A percentile compares a stretch with the other conserved stretches of the same genome.
Conservation (phyloP, 2,797 vertebrate genomes). For the Rhinella marina region DNA sequence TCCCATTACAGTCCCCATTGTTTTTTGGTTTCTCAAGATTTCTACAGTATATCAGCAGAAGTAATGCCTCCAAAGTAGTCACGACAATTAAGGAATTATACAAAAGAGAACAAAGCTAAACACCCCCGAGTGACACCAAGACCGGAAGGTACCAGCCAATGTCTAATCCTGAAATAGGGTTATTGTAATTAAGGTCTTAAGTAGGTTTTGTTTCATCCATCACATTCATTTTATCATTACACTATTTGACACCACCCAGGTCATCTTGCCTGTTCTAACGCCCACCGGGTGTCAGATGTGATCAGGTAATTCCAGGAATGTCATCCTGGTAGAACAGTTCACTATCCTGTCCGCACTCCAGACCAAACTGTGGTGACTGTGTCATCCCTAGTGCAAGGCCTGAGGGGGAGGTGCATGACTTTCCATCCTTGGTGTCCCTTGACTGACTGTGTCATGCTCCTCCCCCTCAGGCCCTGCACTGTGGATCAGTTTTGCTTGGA, state of each 20-base stretch:
- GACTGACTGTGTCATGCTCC: too few relatives aligned
- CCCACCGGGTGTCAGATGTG: neutral
- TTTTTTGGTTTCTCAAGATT: too few relatives aligned
- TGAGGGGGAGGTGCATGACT: too few relatives aligned
- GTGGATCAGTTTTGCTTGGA: too few relatives aligned
- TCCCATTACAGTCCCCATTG: neutral
- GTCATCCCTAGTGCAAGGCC: too few relatives aligned
- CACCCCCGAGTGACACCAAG: neutral
- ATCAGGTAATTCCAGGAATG: neutral
- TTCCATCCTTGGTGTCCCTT: too few relatives aligned
- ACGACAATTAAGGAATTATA: conserved; percentile 14
- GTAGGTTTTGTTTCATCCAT: conserved; percentile 1
- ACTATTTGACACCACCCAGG: conserved; percentile 12
- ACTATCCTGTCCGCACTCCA: neutral
- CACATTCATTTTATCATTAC: neutral
- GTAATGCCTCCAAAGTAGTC: neutral
- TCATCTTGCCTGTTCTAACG: conserved; percentile 12
- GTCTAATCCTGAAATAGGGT: conserved; percentile 13
- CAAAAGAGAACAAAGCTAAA: neutral
- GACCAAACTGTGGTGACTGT: too few relatives aligned
- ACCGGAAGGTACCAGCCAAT: neutral
- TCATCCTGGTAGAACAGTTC: neutral
- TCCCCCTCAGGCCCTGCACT: too few relatives aligned
- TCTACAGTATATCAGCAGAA: neutral
- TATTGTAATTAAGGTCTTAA: conserved; percentile 9